Evolutionary conservation across 92 coral and sea anemone species (phyloP).

Genomic region (Porites divaricata): DNA sequence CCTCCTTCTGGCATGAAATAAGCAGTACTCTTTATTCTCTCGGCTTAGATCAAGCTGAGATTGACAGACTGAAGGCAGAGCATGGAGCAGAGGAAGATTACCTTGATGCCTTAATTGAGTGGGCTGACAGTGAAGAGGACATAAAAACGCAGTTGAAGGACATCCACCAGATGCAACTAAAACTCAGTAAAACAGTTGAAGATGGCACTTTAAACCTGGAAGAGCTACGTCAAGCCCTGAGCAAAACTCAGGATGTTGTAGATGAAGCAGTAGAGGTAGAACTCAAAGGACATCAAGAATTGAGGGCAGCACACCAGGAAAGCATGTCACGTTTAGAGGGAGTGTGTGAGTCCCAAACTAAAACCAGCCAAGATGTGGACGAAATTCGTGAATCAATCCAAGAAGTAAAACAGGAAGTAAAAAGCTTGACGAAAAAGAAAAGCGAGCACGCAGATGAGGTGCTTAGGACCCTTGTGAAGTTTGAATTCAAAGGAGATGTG

Average conservation of each 20-base stretch:
- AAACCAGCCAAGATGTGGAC: not conserved
- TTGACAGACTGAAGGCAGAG: conserved; percentile 35
- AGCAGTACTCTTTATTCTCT: conserved; percentile 49
- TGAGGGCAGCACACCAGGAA: not conserved
- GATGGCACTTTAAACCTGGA: not conserved
- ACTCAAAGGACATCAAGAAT: too few relatives aligned
- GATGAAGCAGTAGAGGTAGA: too few relatives aligned
- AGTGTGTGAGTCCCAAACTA: not conserved
- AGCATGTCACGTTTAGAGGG: not conserved
- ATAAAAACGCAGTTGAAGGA: conserved; percentile 22
- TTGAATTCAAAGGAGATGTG: conserved; percentile 54
- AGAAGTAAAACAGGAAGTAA: too few relatives aligned
- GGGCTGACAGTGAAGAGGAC: conserved; percentile 28
- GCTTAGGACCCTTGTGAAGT: conserved; percentile 18
- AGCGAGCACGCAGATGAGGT: too few relatives aligned
- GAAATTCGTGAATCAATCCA: not conserved
- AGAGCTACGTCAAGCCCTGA: not conserved
- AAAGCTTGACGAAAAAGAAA: too few relatives aligned
- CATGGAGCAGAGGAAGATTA: conserved; percentile 11
- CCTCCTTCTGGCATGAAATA: conserved; percentile 58
- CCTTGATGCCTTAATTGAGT: not conserved
- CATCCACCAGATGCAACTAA: not conserved
- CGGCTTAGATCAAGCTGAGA: conserved; percentile 55
- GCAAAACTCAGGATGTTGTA: too few relatives aligned
- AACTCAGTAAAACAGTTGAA: not conserved